Percentiles rank a stretch among this genome's conserved stretches.
Evolutionary conservation across 2,113 vertebrate species (phyloP).

Genomic region (Fulica atra): DNA sequence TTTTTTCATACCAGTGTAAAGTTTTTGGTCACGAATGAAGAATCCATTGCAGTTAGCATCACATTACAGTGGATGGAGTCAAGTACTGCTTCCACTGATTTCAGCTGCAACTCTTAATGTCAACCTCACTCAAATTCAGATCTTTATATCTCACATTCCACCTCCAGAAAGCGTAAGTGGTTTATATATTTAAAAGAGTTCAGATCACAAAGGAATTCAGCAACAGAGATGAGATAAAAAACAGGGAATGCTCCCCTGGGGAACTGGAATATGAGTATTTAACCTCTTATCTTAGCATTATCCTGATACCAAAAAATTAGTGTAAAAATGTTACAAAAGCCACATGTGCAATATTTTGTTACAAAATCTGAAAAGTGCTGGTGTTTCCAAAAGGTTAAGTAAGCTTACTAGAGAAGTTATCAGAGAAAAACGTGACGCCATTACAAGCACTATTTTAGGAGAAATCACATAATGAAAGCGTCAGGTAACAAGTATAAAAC

Average conservation of each 20-base stretch:
- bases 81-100: neutral
- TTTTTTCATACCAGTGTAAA: neutral
- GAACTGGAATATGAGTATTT: neutral
- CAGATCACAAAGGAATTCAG: conserved; percentile 10
- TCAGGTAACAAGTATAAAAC: neutral
- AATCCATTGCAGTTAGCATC: neutral
- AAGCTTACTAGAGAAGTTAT: neutral
- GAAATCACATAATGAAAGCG: neutral
- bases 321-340: conserved; percentile 20
- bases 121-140: neutral
- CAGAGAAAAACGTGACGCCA: neutral
- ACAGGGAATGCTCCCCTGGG: neutral
- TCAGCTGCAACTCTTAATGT: neutral
- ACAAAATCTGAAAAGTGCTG: neutral
- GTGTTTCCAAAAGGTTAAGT: neutral
- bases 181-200: conserved; percentile 13
- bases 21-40: neutral
- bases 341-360: neutral
- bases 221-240: conserved; percentile 11
- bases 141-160: neutral
- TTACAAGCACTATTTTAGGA: neutral
- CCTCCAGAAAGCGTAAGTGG: conserved; percentile 1
- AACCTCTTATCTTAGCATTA: neutral
- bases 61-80: neutral
- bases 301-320: conserved; percentile 3